Base-by-base conservation (phyloP, 2,797 vertebrate genomes). In the Gymnodraco acuticeps region DNA sequence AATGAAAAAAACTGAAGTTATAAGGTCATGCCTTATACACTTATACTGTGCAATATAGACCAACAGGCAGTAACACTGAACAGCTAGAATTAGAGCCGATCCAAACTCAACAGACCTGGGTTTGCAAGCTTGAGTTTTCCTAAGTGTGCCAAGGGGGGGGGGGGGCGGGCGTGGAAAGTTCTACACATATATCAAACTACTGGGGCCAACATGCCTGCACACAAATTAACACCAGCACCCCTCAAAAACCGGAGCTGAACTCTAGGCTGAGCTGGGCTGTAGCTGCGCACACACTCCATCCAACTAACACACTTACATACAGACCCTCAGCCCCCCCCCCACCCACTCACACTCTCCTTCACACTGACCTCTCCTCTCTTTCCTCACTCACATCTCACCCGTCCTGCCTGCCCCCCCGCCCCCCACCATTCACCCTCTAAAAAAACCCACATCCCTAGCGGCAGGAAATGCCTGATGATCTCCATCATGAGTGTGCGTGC, bases 381-480 rank as follows among this genome's bases (percentile, higher is more conserved):
- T 81, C 88, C 81, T 86, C 88, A 87, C 78, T 90, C 89, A 84
- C 86, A 89, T 88, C 93, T 87, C 88, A 73, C 77, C 86, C 69
- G 5, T 70, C 61, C 78, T 66, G 53, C 88, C 85, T 71, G 89
- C 78, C n/a, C 63, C 60, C 69, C 72, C 56, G 65, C 88, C 89
- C 81, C 86, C 88, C 85, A 70, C 90, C 78, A 19, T 63, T 59
- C 69, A 38, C 8, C 33, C 33, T 38, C 33, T 9, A 75, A 74
- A 76, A 75, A 54, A 13, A 11, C 20, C 56, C 73, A 92, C 93
- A 94, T 96, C 95, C 93, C 95, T 96, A 97, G 96, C 96, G 96
- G 96, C 97, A 98, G 97, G 96, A 99, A 97, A 98, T 97, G 97
- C 97, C 97, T 97, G 96, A 98, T 97, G 96, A 96, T 97, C 96